Conservation (phyloP, 1,140 invertebrate genomes). For the Chrysoperla carnea region DNA sequence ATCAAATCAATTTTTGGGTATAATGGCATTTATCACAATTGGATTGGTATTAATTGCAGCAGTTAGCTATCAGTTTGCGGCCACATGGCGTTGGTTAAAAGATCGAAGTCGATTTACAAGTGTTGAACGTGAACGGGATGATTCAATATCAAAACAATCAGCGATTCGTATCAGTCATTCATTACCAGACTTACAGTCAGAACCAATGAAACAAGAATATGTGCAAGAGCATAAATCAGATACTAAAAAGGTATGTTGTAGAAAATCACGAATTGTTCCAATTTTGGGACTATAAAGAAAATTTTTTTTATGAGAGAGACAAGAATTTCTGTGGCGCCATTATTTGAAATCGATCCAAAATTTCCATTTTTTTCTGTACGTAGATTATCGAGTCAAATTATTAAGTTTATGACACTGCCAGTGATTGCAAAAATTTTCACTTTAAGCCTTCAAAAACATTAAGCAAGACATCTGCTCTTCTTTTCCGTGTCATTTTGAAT, state of each 20-base stretch:
- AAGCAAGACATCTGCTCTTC: no score
- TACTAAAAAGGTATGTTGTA: constrained; percentile 37
- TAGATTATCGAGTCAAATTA: no score
- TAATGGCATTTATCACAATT: constrained; percentile 37
- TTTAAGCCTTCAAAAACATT: no score
- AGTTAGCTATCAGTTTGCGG: constrained; percentile 48
- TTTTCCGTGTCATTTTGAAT: no score
- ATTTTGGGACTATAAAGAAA: background rate
- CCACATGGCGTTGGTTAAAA: constrained; percentile 48
- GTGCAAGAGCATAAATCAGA: constrained; percentile 50
- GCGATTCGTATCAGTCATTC: constrained; percentile 57
- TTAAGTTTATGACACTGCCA: no score
- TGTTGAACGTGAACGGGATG: constrained; percentile 26
- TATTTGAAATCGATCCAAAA: no score
- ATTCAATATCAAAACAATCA: constrained; percentile 39
- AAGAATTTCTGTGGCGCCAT: background rate
- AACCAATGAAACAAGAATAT: constrained; percentile 49
- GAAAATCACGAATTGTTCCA: background rate
- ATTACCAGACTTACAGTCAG: constrained; percentile 50
- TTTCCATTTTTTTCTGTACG: no score
- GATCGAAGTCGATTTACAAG: constrained; percentile 22
- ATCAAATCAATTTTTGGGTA: constrained; percentile 29
- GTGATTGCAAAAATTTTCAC: no score
- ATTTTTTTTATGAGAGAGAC: no score
- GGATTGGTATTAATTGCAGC: constrained; percentile 43